phyloP scores from a whole-genome alignment of 2,113 vertebrate species.

The Xiphophorus couchianus region DNA sequence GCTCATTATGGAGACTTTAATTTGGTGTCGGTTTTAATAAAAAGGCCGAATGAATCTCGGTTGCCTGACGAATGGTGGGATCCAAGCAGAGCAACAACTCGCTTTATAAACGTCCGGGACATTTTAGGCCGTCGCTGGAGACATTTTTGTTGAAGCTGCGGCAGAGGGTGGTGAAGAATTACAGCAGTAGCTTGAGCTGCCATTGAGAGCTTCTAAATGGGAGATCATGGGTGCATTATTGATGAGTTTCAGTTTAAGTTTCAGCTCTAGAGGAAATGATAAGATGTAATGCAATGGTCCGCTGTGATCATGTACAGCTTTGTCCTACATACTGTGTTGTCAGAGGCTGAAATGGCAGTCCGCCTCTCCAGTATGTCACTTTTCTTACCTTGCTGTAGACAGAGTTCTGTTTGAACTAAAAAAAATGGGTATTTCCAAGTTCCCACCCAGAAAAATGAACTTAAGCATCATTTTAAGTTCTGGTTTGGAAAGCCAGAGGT shows the following conservation, averaged over 20 bases:
- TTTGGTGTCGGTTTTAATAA: constrained; percentile 80
- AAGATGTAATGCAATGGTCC: constrained; percentile 79
- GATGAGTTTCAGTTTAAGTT: constrained; percentile 78
- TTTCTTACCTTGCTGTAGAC: not conserved
- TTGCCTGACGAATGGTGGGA: constrained; percentile 59
- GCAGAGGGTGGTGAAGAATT: constrained; percentile 41
- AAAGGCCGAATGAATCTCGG: constrained; percentile 67
- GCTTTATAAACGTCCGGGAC: constrained; percentile 45
- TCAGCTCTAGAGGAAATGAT: constrained; percentile 80
- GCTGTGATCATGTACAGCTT: constrained; percentile 73
- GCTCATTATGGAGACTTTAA: constrained; percentile 74
- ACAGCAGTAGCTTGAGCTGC: constrained; percentile 65
- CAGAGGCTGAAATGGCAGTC: constrained; percentile 77
- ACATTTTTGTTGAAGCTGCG: constrained; percentile 16
- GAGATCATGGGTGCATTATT: constrained; percentile 79
- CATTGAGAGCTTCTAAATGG: constrained; percentile 73
- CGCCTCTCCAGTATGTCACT: constrained; percentile 5
- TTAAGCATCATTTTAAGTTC: too few relatives aligned
- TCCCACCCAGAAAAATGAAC: not conserved
- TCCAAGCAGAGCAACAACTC: constrained; percentile 74
- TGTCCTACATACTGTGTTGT: constrained; percentile 74
- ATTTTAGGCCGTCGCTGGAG: constrained; percentile 49
- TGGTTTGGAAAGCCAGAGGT: too few relatives aligned
- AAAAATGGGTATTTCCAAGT: not conserved
- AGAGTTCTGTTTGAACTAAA: not conserved